Evolutionary conservation across 2,797 vertebrate genomes (phyloP).

Genomic region (Pampus argenteus): DNA sequence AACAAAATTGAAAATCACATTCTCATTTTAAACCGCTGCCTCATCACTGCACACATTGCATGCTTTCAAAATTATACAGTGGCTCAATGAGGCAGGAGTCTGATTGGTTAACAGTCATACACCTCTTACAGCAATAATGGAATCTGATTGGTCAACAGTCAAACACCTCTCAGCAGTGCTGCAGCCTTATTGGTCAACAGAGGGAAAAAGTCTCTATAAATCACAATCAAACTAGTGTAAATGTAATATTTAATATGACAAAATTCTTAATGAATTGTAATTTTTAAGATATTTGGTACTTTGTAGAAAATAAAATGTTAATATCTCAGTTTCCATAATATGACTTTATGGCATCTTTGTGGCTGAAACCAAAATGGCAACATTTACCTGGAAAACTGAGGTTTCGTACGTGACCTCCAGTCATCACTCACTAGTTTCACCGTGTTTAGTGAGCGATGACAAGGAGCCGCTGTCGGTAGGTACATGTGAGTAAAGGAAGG

Average conservation of each 20-base stretch:
- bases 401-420: neutral
- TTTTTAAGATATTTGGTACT: neutral
- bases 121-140: conserved; percentile 17
- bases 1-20: conserved; percentile 29
- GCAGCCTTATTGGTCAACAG: conserved; percentile 39
- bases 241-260: neutral
- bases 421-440: neutral
- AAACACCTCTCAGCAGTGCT: conserved; percentile 25
- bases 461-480: neutral
- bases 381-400: conserved; percentile 11
- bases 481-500: neutral
- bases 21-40: neutral
- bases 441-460: neutral
- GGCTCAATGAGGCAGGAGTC: conserved; percentile 9
- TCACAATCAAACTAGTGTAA: conserved; percentile 3
- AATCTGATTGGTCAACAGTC: conserved; percentile 59
- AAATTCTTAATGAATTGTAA: neutral
- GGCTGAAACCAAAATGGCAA: conserved; percentile 23
- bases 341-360: neutral
- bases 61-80: conserved; percentile 4
- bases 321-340: neutral
- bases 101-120: conserved; percentile 60
- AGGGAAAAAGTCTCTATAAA: conserved; percentile 9
- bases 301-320: neutral
- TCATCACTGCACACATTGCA: neutral